A percentile compares a stretch with the other conserved stretches of the same genome.
Conservation (phyloP, 2,113 vertebrate species). For the Mixornis gularis region DNA sequence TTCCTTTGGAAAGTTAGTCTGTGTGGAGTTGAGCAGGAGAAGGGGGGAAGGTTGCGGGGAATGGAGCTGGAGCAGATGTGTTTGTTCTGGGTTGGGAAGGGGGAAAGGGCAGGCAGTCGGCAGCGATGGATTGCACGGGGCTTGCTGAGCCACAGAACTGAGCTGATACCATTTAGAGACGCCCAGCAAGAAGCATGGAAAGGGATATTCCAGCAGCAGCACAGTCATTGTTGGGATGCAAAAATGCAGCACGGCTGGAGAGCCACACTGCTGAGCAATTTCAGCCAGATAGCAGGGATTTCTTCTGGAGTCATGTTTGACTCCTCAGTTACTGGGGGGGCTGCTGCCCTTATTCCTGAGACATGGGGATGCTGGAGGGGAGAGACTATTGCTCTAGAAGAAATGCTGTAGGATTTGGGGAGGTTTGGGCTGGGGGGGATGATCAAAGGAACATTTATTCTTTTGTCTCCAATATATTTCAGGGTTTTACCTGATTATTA, state of each 20-base stretch:
- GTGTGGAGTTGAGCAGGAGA: background rate
- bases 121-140: background rate
- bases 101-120: slow-evolving; percentile 5
- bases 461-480: background rate
- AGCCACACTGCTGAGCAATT: slow-evolving; percentile 24
- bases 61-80: background rate
- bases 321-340: slow-evolving; percentile 25
- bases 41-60: background rate
- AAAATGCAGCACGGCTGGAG: slow-evolving; percentile 22
- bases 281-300: background rate
- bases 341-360: background rate
- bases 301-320: slow-evolving; percentile 22
- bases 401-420: background rate
- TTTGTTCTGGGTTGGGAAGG: slow-evolving; percentile 11
- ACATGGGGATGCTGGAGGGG: background rate
- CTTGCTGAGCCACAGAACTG: background rate
- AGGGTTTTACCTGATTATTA: background rate
- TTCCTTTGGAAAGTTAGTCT: slow-evolving; percentile 45
- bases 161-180: slow-evolving; percentile 3
- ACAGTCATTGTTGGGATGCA: slow-evolving; percentile 54
- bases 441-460: slow-evolving; percentile 24
- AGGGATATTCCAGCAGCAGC: slow-evolving; percentile 41
- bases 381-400: background rate
- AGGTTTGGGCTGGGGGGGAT: slow-evolving; percentile 2
- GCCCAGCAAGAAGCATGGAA: slow-evolving; percentile 4